Base-by-base conservation (phyloP, 2,113 vertebrate species). In the Pitta sordida region DNA sequence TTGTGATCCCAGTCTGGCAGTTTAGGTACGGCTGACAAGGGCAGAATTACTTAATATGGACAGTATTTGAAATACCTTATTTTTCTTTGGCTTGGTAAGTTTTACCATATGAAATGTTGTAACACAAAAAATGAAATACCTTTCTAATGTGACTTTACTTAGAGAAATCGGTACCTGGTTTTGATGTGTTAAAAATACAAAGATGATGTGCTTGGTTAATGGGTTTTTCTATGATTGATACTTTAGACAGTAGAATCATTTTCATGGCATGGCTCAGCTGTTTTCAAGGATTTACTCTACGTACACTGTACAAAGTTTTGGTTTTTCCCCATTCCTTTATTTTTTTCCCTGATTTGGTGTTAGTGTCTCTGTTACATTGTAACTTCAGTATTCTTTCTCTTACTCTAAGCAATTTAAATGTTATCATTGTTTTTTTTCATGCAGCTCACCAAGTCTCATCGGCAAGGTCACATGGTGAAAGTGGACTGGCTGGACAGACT, bases 391-490 rank as follows among this genome's bases (percentile, higher is more conserved):
- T 11, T 90, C 2, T 71, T 81, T 83, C 75, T 56, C 44, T 78
- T 77, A 2, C 20, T 71, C 5, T 4, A 2, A 63, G 13, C 11
- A 62, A 36, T 85, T 90, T 76, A 46, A 76, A 8, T 58, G 36
- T 53, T 73, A 27, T 53, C 20, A 68, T 27, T 92, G 15, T 76
- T 3, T n/a, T 17, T 91, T 91, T 93, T 53, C 44, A 59, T 36
- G 29, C 95, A 99, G 99, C 98, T 99, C 94, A 99, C 99, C 3
- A 99, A 99, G 95, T 99, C 99, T 94, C 99, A 99, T 95, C 98
- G 99, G 24, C 99, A 99, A 92, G 99, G 99, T 77, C 99, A 99
- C 96, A 99, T 99, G 99, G 99, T 99, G 83, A 99, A 99, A 97
- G 99, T 99, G 30, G 99, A 99, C 93, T 99, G 99, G 99, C 96